phyloP scores from a whole-genome alignment of 2,113 vertebrate genomes.

The Macaca mulatta region DNA sequence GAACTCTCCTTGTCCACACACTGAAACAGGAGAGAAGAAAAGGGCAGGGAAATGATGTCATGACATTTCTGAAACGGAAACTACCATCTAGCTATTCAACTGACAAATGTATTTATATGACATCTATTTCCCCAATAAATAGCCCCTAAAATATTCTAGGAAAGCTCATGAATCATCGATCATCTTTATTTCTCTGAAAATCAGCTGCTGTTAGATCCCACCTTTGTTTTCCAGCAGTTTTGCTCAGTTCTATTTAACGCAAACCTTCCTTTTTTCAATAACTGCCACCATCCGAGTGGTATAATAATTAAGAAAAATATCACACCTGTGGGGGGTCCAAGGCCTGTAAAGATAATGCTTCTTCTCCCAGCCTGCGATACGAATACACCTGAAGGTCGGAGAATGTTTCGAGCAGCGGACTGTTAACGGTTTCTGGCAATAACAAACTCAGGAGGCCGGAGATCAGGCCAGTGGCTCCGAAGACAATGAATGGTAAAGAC shows the following conservation, averaged over 20 bases:
- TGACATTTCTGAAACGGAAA: slow-evolving; percentile 18
- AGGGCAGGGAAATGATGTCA: not conserved
- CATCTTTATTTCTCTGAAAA: not conserved
- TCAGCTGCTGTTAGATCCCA: not conserved
- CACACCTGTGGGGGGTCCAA: slow-evolving; percentile 81
- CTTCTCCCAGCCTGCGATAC: slow-evolving; percentile 81
- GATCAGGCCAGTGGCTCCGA: slow-evolving; percentile 84
- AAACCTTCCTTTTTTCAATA: not conserved
- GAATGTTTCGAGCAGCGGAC: slow-evolving; percentile 86
- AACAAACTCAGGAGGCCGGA: slow-evolving; percentile 86
- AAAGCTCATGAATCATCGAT: not conserved
- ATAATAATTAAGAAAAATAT: not conserved
- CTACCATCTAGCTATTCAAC: not conserved
- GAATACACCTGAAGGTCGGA: slow-evolving; percentile 84
- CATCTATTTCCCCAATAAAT: not conserved
- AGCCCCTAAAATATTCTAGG: not conserved
- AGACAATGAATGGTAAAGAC: slow-evolving; percentile 87
- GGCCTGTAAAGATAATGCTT: slow-evolving; percentile 82
- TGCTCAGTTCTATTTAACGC: not conserved
- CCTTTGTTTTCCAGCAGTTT: not conserved
- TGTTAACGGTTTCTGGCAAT: slow-evolving; percentile 88
- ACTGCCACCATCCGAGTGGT: not conserved
- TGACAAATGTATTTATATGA: not conserved
- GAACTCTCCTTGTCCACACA: slow-evolving; percentile 76
- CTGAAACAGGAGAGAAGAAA: slow-evolving; percentile 64